Evolutionary conservation across 2,888 invertebrate genomes (phyloP).

Genomic region (Serripes groenlandicus): DNA sequence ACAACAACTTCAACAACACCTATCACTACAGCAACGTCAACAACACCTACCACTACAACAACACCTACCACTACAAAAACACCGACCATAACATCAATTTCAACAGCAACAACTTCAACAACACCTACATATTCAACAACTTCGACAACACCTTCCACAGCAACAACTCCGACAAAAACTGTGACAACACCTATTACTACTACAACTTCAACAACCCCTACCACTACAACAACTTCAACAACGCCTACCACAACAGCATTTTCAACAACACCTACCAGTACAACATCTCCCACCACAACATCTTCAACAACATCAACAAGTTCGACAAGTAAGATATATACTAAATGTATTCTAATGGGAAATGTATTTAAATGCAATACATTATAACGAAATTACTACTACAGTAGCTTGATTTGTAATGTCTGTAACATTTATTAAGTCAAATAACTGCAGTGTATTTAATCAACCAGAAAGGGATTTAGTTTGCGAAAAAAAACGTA

Average conservation of each 20-base stretch:
- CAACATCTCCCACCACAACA: neutral
- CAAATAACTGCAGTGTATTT: no score
- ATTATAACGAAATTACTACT: no score
- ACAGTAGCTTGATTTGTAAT: no score
- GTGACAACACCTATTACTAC: neutral
- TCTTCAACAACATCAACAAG: no score
- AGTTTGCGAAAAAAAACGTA: no score
- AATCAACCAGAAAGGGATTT: no score
- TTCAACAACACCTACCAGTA: neutral
- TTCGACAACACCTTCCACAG: neutral
- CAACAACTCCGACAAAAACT: neutral
- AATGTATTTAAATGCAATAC: no score
- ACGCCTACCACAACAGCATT: neutral
- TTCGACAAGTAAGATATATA: no score
- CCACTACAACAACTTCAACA: neutral
- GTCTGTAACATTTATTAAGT: no score
- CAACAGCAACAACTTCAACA: neutral
- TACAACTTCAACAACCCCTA: neutral
- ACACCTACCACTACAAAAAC: neutral
- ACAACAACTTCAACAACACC: neutral
- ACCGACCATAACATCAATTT: neutral
- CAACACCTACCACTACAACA: neutral
- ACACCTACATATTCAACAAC: neutral
- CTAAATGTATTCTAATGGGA: no score
- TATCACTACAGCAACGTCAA: neutral